Percentiles rank a stretch among this genome's conserved stretches.
These are phyloP conservation scores for Rhinatrema bivittatum DNA, from an alignment of 2,797 vertebrate species.

Conservation along the genomic window DNA sequence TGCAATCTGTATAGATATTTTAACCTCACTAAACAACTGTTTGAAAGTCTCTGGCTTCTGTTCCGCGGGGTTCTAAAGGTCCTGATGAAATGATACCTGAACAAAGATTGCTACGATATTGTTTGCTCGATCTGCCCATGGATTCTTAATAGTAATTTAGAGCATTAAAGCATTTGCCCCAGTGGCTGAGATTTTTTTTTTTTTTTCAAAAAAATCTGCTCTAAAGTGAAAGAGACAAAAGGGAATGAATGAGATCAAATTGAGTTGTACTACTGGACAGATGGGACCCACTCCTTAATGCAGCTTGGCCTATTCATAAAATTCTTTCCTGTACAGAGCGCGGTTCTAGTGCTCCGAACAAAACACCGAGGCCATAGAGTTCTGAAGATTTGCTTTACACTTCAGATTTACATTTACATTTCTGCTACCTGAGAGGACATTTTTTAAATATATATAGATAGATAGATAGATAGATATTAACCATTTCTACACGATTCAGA, in stretches of 20 bases:
- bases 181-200: conserved; percentile 51
- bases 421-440: neutral
- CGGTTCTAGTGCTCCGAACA: conserved; percentile 28
- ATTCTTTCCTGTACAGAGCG: conserved; percentile 19
- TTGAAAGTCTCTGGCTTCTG: conserved; percentile 38
- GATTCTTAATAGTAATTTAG: conserved; percentile 37
- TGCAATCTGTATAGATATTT: conserved; percentile 46
- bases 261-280: conserved; percentile 61
- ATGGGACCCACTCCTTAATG: conserved; percentile 66
- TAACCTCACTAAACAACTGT: conserved; percentile 35
- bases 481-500: too few species aligned
- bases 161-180: conserved; percentile 51
- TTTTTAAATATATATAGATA: too few species aligned
- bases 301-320: conserved; percentile 53
- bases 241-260: conserved; percentile 64
- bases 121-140: conserved; percentile 22
- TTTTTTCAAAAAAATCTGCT: conserved; percentile 56
- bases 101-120: conserved; percentile 39
- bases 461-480: too few species aligned
- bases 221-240: conserved; percentile 63
- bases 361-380: conserved; percentile 5
- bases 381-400: conserved; percentile 2
- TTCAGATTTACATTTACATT: neutral
- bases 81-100: conserved; percentile 53
- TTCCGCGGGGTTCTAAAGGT: conserved; percentile 42